phyloP scores from a whole-genome alignment of 2,888 invertebrate species.

The Harpalus rubripes region DNA sequence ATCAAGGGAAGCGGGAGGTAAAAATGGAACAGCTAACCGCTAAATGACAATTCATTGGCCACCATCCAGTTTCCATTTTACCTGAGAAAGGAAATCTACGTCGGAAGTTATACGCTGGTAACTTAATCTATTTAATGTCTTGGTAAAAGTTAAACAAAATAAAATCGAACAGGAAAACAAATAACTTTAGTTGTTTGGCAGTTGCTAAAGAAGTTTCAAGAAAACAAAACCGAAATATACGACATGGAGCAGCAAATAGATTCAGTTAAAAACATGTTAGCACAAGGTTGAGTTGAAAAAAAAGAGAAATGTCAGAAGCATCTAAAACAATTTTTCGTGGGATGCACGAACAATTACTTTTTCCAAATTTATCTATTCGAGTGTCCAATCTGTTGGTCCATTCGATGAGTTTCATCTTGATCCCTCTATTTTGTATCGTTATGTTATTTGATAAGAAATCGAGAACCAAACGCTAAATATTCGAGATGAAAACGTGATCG shows the following conservation, averaged over 20 bases:
- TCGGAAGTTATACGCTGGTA: background rate
- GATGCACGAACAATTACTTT: background rate
- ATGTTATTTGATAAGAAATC: conserved; percentile 34
- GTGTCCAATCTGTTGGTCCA: background rate
- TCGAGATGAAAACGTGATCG: conserved; percentile 31
- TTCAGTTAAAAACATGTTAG: background rate
- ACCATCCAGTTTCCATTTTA: too few species aligned
- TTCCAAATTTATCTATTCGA: background rate
- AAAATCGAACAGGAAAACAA: background rate
- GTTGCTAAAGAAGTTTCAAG: background rate
- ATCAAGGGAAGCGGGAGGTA: too few species aligned
- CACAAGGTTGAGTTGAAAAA: background rate
- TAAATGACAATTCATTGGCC: too few species aligned
- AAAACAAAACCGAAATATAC: conserved; percentile 3
- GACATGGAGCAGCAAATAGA: background rate
- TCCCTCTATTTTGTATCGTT: conserved; percentile 3
- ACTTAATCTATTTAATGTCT: background rate
- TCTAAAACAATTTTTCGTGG: background rate
- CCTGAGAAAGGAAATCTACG: too few species aligned
- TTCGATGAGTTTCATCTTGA: background rate
- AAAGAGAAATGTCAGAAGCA: background rate
- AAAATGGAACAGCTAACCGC: too few species aligned
- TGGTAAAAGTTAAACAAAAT: conserved; percentile 7
- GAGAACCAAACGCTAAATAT: conserved; percentile 18
- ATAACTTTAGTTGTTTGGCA: background rate